phyloP scores from a whole-genome alignment of 2,888 invertebrate species.

The Abrostola triplasia region DNA sequence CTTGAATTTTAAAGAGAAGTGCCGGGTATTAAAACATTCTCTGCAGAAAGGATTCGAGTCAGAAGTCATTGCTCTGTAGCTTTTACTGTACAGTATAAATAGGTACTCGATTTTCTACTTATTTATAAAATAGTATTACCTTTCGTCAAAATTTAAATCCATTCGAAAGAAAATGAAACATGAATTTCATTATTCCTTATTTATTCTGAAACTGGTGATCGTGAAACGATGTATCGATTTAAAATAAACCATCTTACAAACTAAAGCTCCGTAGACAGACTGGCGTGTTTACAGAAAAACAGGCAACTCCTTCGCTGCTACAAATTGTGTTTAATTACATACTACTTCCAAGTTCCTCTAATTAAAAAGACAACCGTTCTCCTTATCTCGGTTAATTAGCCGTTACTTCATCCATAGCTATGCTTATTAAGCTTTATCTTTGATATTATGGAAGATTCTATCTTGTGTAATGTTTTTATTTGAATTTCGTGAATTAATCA shows the following conservation, averaged over 20 bases:
- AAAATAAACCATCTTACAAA: not conserved
- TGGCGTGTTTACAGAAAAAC: conserved; percentile 1
- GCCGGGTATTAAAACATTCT: too few species aligned
- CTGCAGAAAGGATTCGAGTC: too few species aligned
- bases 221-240: not conserved
- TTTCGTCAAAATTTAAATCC: too few species aligned
- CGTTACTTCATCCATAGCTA: conserved; percentile 19
- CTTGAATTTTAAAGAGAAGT: too few species aligned
- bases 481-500: too few species aligned
- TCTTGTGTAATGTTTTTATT: not conserved
- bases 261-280: conserved; percentile 4
- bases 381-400: conserved; percentile 32
- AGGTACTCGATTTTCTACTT: too few species aligned
- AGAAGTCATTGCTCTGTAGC: too few species aligned
- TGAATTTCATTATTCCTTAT: not conserved
- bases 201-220: not conserved
- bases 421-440: conserved; percentile 23
- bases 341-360: conserved; percentile 12
- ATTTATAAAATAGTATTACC: too few species aligned
- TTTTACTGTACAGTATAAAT: too few species aligned
- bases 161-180: not conserved
- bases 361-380: conserved; percentile 24
- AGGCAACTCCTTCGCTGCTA: conserved; percentile 6
- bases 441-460: not conserved
- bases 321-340: conserved; percentile 21